A percentile compares a stretch with the other conserved stretches of the same genome.
Conservation (phyloP, 1,140 invertebrate genomes). For the Drosophila lowei region DNA sequence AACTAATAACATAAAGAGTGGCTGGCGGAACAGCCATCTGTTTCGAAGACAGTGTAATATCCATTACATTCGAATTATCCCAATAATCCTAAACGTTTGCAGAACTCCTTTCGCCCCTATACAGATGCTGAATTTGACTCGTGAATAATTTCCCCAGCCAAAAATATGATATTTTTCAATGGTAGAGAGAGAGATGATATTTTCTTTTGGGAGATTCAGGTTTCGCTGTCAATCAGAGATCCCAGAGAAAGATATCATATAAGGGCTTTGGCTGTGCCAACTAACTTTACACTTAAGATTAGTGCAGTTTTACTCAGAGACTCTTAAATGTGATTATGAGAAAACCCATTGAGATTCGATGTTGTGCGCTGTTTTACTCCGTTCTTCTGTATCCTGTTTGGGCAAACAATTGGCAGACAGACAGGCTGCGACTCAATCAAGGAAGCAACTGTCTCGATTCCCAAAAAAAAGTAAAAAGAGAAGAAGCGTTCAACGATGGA, state of each 20-base stretch:
- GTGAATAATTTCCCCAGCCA: no score
- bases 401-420: conserved; percentile 38
- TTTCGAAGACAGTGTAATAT: not conserved
- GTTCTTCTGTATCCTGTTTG: conserved; percentile 30
- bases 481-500: conserved; percentile 20
- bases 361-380: conserved; percentile 14
- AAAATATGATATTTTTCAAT: no score
- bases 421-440: conserved; percentile 37
- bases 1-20: not conserved
- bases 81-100: not conserved
- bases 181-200: no score
- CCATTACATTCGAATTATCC: not conserved
- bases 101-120: no score
- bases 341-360: not conserved
- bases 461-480: conserved; percentile 17
- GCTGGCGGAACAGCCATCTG: not conserved
- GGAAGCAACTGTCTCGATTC: conserved; percentile 72
- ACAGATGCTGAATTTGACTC: not conserved
- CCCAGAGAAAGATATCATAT: not conserved
- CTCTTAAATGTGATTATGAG: not conserved
- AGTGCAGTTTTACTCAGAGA: conserved; percentile 17
- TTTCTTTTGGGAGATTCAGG: no score
- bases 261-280: not conserved
- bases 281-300: conserved; percentile 2
- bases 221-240: no score